phyloP scores from a whole-genome alignment of 2,113 vertebrate species.

The Meriones unguiculatus region DNA sequence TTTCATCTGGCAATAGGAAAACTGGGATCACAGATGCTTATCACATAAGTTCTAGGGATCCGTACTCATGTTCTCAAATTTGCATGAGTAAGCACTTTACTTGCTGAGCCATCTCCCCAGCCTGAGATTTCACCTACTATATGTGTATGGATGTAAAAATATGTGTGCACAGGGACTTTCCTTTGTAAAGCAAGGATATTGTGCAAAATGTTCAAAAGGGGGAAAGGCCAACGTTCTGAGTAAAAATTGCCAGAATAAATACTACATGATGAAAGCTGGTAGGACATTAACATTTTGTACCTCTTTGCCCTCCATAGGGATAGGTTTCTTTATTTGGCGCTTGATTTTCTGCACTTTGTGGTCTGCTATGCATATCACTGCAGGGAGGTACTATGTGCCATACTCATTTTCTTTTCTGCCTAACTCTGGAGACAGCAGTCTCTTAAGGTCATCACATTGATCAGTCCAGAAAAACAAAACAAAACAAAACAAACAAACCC shows the following conservation, averaged over 20 bases:
- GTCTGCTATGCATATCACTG: neutral
- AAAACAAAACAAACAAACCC: too few species aligned
- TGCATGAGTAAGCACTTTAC: neutral
- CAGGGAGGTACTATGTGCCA: neutral
- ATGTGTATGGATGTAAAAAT: neutral
- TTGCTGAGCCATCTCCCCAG: neutral
- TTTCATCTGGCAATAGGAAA: neutral
- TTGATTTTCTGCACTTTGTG: neutral
- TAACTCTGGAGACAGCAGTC: neutral
- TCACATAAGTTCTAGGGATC: too few species aligned
- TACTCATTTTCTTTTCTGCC: neutral
- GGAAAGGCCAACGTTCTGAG: neutral
- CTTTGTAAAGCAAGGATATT: neutral
- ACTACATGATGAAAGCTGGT: neutral
- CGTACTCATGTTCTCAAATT: neutral
- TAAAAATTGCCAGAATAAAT: neutral
- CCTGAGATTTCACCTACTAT: neutral
- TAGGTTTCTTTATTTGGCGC: neutral
- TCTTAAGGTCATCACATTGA: slow-evolving; percentile 4
- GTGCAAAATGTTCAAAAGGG: neutral
- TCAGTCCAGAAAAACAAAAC: neutral
- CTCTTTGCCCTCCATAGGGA: neutral
- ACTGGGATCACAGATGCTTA: neutral
- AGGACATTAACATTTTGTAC: neutral
- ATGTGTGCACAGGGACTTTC: neutral